Evolutionary conservation across 2,113 vertebrate species (phyloP).

Genomic region (Chrysemys picta): DNA sequence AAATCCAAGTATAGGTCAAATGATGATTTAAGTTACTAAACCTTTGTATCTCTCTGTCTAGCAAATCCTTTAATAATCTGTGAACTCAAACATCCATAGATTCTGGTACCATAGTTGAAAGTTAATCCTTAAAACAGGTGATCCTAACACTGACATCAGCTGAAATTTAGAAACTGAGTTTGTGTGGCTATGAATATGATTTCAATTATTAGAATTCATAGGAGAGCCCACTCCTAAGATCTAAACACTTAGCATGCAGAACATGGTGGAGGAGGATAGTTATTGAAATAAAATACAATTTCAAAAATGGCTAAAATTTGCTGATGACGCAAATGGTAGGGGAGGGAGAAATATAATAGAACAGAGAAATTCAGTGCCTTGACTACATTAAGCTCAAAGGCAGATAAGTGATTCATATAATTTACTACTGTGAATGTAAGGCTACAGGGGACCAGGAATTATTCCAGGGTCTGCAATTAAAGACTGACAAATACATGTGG

Average conservation of each 20-base stretch:
- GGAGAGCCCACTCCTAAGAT: not conserved
- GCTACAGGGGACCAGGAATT: not conserved
- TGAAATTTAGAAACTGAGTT: conserved; percentile 15
- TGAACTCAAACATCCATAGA: conserved; percentile 47
- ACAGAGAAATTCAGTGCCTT: not conserved
- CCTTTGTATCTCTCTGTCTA: conserved; percentile 36
- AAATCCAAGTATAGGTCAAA: conserved; percentile 54
- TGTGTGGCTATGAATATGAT: conserved; percentile 15
- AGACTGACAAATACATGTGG: not conserved
- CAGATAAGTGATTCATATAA: not conserved
- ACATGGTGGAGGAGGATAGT: not conserved
- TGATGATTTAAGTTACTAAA: conserved; percentile 62
- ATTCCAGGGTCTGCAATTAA: not conserved
- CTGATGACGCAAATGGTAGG: not conserved
- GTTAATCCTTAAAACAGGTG: conserved; percentile 55
- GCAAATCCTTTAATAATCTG: conserved; percentile 54
- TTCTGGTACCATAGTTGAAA: conserved; percentile 39
- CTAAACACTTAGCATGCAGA: not conserved
- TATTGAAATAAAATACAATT: conserved; percentile 30
- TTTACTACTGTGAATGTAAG: not conserved
- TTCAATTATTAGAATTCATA: conserved; percentile 54
- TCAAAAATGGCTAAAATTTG: conserved; percentile 31
- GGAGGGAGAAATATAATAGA: not conserved
- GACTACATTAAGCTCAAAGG: not conserved
- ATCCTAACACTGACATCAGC: conserved; percentile 21